phyloP scores from a whole-genome alignment of 2,888 invertebrate genomes.

The Axea sp. region DNA sequence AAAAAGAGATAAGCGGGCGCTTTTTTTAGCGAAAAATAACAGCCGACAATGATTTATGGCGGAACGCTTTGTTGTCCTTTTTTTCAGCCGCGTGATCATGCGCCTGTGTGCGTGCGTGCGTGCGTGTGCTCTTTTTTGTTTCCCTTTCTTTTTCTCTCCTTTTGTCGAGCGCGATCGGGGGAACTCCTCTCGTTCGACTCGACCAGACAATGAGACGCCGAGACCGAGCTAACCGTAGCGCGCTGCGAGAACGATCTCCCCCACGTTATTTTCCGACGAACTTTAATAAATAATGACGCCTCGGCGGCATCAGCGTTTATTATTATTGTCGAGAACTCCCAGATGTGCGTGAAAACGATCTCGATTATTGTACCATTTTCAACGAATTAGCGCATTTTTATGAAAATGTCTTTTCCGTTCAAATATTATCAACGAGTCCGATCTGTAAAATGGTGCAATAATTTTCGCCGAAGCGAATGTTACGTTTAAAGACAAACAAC shows the following conservation, averaged over 20 bases:
- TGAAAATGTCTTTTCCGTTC: too few species aligned
- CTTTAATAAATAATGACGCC: slow-evolving; percentile 40
- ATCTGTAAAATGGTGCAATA: too few species aligned
- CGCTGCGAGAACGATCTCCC: slow-evolving; percentile 29
- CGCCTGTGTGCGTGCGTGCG: slow-evolving; percentile 9
- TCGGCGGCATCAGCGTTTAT: slow-evolving; percentile 6
- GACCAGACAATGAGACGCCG: slow-evolving; percentile 59
- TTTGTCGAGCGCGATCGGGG: slow-evolving; percentile 44
- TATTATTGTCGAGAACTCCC: slow-evolving; percentile 9
- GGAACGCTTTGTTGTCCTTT: slow-evolving; percentile 43
- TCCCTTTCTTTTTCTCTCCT: slow-evolving; percentile 36
- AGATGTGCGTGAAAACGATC: too few species aligned
- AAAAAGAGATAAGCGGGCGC: slow-evolving; percentile 24
- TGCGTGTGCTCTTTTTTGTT: slow-evolving; percentile 21
- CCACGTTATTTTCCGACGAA: slow-evolving; percentile 44
- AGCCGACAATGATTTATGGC: slow-evolving; percentile 54
- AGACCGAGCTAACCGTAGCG: slow-evolving; percentile 32
- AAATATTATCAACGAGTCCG: too few species aligned
- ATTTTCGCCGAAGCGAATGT: too few species aligned
- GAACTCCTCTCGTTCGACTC: slow-evolving; percentile 48
- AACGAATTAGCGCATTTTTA: too few species aligned
- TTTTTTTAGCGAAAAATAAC: slow-evolving; percentile 51
- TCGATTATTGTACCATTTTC: too few species aligned
- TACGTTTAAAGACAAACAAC: too few species aligned
- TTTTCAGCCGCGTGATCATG: slow-evolving; percentile 15